Evolutionary conservation across 2,888 invertebrate species (phyloP), one percentile per base, ranked within the genome.

Genomic region (Lithophane leautieri): DNA sequence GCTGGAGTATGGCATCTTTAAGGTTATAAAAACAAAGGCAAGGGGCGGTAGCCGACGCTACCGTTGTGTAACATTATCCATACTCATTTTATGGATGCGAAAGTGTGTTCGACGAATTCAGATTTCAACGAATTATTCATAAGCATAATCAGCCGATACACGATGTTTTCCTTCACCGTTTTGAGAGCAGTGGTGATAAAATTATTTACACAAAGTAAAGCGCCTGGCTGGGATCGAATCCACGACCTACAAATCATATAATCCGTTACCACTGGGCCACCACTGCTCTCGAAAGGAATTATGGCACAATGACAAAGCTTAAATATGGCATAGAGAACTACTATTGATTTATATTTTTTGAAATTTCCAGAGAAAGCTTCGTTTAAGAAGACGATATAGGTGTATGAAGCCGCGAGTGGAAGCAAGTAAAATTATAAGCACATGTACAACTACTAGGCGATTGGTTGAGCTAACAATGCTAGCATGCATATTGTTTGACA

Each of bases 1-100:
- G n/a, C n/a, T n/a, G n/a, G n/a, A n/a, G n/a, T n/a, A n/a, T n/a
- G 25, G n/a, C 14, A 14, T n/a, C n/a, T n/a, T n/a, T 52, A 52
- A 44, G 25, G 42, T 54, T 54, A 70, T 56, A 54, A 47, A 58
- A 62, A 80, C 56, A 70, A 73, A 60, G 8, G 19, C 6, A 25
- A 44, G 9, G 25, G 50, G 3, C 1, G 8, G 14, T 19, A 47
- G 16, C 60, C 8, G 4, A 25, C 68, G 9, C 44, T 28, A 60
- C 7, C 14, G 22, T 67, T 73, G 74, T 50, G 44, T 52, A 52
- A 73, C 28, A 79, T 40, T 28, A 52, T 54, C 2, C 16, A 52
- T 22, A 28, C 3, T 40, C 34, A 25, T 28, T 54, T 54, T 56
- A 22, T 66, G 9, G 28, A 14, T 58, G 19, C 14, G 8, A 70